Conservation (phyloP, 2,113 vertebrate genomes). For the Corythornis madagascariensis region DNA sequence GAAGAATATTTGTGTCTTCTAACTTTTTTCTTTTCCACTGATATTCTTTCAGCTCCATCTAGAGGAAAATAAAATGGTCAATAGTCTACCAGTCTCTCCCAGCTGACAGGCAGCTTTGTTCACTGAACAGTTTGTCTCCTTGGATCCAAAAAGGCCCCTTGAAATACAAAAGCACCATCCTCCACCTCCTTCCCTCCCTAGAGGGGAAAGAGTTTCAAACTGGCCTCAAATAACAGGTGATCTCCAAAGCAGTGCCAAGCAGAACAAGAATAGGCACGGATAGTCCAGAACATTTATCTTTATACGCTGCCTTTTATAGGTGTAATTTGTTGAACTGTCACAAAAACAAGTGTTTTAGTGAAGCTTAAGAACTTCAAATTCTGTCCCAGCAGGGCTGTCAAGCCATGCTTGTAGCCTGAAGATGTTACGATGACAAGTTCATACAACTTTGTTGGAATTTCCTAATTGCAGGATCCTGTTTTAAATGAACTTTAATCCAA, state of each 20-base stretch:
- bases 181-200: not conserved
- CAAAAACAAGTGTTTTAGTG: slow-evolving; percentile 15
- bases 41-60: not conserved
- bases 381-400: slow-evolving; percentile 36
- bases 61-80: not conserved
- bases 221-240: not conserved
- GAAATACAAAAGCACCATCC: not conserved
- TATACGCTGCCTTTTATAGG: not conserved
- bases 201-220: not conserved
- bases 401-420: slow-evolving; percentile 7
- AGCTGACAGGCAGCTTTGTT: not conserved
- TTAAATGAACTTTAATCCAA: slow-evolving; percentile 58
- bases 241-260: not conserved
- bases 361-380: slow-evolving; percentile 21
- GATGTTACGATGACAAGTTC: slow-evolving; percentile 55
- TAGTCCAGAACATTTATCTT: not conserved
- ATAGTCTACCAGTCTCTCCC: not conserved
- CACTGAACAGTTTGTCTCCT: not conserved
- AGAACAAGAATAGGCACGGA: not conserved
- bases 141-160: not conserved
- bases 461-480: slow-evolving; percentile 58
- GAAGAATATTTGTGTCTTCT: not conserved
- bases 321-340: not conserved
- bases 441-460: slow-evolving; percentile 59
- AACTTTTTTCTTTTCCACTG: not conserved